Base-by-base conservation (phyloP, 2,113 vertebrate species). In the Pimephales promelas region DNA sequence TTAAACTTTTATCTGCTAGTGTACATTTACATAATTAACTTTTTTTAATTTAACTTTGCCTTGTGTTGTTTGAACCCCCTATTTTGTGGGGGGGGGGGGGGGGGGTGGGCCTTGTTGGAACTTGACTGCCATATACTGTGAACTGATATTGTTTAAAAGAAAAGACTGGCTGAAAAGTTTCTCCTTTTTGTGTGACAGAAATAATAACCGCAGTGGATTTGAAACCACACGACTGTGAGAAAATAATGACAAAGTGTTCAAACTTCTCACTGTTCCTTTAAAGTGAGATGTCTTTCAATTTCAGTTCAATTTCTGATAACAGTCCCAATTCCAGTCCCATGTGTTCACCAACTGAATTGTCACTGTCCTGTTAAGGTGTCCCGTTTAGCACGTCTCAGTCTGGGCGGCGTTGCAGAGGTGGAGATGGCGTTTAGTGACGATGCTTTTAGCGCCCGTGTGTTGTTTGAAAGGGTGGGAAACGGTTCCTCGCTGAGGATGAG, bases 361-460 rank as follows among this genome's bases (percentile, higher is more conserved):
- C 20, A 40, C 2, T 62, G 49, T 61, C 31, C 11, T 31, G 26
- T 34, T 36, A 40, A 45, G 57, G 56, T 28, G 62, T 81, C 22
- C 20, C 56, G 3, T 59, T 59, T 26, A 24, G 61, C 40, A 8
- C 34, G 79, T 86, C 86, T 86, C 87, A 89, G 89, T 89, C 89
- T 87, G 91, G 88, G 85, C 82, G 80, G 90, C 90, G 92, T 91
- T 88, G 89, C 90, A 83, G 90, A 74, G 92, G 93, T 89, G 90
- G 89, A 91, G 90, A 87, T 91, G 89, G 90, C 88, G 89, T 90
- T 88, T 90, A 86, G 90, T 90, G 90, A 93, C 91, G 81, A 90
- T 92, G 90, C 88, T 92, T 94, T 94, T 93, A 92, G 92, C 90
- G 79, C 89, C 76, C 81, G 85, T 68, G 57, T 89, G 92, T 83